Evolutionary conservation across 2,888 invertebrate species (phyloP).

Genomic region (Drosophila merina): DNA sequence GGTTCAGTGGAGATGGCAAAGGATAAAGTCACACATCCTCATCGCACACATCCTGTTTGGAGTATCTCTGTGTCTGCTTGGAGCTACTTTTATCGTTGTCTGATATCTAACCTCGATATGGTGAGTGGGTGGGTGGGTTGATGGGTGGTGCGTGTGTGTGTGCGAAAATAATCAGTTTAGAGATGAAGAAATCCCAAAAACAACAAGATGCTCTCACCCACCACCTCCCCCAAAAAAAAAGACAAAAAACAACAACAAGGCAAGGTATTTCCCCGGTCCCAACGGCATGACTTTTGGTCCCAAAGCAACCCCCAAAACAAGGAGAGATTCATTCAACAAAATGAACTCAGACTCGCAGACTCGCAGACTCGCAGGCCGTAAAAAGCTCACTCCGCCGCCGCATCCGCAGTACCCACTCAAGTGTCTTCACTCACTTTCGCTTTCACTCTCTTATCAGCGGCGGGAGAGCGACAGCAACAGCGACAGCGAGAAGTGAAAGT

Average conservation of each 20-base stretch:
- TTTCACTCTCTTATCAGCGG: slow-evolving; percentile 29
- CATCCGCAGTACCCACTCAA: slow-evolving; percentile 36
- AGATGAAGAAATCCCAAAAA: slow-evolving; percentile 73
- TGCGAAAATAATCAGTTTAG: slow-evolving; percentile 78
- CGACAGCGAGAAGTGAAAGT: slow-evolving; percentile 58
- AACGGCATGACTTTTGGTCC: slow-evolving; percentile 84
- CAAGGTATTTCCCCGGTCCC: slow-evolving; percentile 83
- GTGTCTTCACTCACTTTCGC: slow-evolving; percentile 50
- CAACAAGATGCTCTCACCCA: slow-evolving; percentile 31
- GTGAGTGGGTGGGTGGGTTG: slow-evolving; percentile 26
- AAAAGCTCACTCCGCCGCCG: slow-evolving; percentile 51
- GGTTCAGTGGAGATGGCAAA: slow-evolving; percentile 61
- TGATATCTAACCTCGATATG: slow-evolving; percentile 76
- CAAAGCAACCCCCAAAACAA: slow-evolving; percentile 81
- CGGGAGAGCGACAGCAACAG: slow-evolving; percentile 1
- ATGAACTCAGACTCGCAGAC: slow-evolving; percentile 45
- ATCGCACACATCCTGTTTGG: slow-evolving; percentile 1
- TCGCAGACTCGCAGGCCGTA: not conserved
- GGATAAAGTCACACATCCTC: slow-evolving; percentile 39
- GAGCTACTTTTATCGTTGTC: slow-evolving; percentile 75
- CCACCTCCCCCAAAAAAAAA: slow-evolving; percentile 16
- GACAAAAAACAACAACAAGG: slow-evolving; percentile 51
- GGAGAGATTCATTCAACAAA: slow-evolving; percentile 49
- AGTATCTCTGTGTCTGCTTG: slow-evolving; percentile 46
- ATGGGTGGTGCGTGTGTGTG: slow-evolving; percentile 22